Base-by-base conservation (phyloP, 2,113 vertebrate genomes). In the Scomber colias region DNA sequence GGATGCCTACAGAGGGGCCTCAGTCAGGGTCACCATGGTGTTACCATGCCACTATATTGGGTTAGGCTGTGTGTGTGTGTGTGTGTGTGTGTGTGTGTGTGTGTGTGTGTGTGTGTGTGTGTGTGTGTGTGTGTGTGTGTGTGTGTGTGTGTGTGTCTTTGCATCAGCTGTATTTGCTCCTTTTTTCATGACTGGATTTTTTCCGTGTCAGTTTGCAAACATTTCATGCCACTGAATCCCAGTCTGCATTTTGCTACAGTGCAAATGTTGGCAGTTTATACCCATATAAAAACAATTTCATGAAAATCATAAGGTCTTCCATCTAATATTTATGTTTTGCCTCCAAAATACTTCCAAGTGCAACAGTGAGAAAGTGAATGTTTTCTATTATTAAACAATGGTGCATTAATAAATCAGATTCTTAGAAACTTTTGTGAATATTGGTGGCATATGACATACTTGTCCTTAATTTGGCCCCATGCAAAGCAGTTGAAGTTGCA, bases 151-250 rank as follows among this genome's bases (percentile, higher is more conserved):
- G 44, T 54, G 54, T 77, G 75, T 73, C 55, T 75, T 55, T 85
- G 81, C 69, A 50, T 90, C 85, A 89, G 84, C 86, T 88, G 81
- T 90, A 59, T 87, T 90, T 89, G 77, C 70, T 30, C 59, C 35
- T 1, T 44, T 78, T 71, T 50, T 74, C 44, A 65, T 65, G 75
- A 62, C 16, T 50, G 63, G 49, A 79, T 87, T 66, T 53, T 87
- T 84, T 54, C 24, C 17, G 64, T 57, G 53, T 90, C 77, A 72
- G 56, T 69, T 31, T 66, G 57, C 64, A 87, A 86, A 90, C 71
- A 40, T 48, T 10, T 13, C 53, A 62, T 24, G 3, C 49, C 46
- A 75, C 65, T 65, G 15, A 56, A 61, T 56, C 13, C 44, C 35
- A 60, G 5, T 21, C 35, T 64, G 40, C 30, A 48, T 4, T 70